Evolutionary conservation across 2,888 invertebrate species (phyloP), one percentile per base, ranked within the genome.

Genomic region (Operophtera brumata): DNA sequence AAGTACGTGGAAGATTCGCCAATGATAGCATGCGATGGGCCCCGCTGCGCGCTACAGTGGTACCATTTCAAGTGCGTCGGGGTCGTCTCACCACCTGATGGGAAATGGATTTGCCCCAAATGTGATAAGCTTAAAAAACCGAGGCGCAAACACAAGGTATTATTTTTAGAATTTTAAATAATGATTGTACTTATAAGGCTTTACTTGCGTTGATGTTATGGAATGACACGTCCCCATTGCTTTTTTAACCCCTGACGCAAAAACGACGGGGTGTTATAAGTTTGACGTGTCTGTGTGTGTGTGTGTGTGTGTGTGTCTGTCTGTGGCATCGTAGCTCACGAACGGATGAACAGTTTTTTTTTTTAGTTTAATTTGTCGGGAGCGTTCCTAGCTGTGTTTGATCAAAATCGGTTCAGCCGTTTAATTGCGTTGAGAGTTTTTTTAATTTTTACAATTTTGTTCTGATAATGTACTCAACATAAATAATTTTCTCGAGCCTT

Each of bases 1-100:
- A 75, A 75, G 54, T 66, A 73, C 20, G 61, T 80, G 2, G 64
- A 65, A 1, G 73, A 75, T 6, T 61, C 76, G 0, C 68, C 66
- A 0, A 86, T 85, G 85, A 86, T 85, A 30, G 86, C 80, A 0
- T 86, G 86, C 35, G 86, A 86, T 57, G 78, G 71, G 0, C 66
- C 75, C 0, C 57, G 60, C 0, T 86, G 86, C 47, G 42, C 25
- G 0, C 46, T 70, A 2, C 76, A 85, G 48, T 86, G 86, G 86
- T 86, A 73, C 57, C 86, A 86, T 41, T 86, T 81, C 46, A 42
- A 67, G 4, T 86, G 86, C 39, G 81, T 86, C 1, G 83, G 84
- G 0, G 70, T 86, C 14, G 64, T 52, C 0, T 58, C 67, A 1
- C 66, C 80, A 0, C 85, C 86, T 0, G 72, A 76, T 0, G 86